Evolutionary conservation across 2,797 vertebrate species (phyloP).

Genomic region (Coluber constrictor): DNA sequence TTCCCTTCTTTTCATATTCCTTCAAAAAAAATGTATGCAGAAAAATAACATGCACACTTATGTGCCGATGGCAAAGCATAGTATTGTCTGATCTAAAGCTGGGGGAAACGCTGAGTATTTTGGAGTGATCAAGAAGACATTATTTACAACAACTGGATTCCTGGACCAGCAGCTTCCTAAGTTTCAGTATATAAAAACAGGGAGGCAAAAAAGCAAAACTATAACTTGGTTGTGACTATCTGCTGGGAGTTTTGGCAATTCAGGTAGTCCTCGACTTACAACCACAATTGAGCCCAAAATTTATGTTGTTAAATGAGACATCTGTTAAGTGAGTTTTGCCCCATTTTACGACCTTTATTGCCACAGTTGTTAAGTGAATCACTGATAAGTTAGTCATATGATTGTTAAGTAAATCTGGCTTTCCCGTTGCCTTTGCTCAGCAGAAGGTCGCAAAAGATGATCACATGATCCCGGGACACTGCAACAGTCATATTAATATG

Average conservation of each 20-base stretch:
- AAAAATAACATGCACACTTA: slow-evolving; percentile 18
- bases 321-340: background rate
- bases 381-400: background rate
- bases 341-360: background rate
- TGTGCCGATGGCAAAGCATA: background rate
- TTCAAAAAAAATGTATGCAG: background rate
- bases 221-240: background rate
- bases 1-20: background rate
- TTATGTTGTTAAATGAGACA: background rate
- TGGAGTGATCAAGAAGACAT: background rate
- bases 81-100: background rate
- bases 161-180: background rate
- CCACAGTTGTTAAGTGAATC: background rate
- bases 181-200: background rate
- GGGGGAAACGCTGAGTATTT: background rate
- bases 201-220: background rate
- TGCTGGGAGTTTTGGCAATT: background rate
- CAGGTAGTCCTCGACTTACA: background rate
- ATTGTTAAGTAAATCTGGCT: background rate
- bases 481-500: background rate
- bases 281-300: background rate
- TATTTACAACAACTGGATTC: background rate
- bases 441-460: background rate
- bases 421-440: background rate
- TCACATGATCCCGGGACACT: background rate